Percentiles rank a stretch among this genome's conserved stretches.
Evolutionary conservation across 1,140 invertebrate species (phyloP).

Genomic region (Notospermus geniculatus): DNA sequence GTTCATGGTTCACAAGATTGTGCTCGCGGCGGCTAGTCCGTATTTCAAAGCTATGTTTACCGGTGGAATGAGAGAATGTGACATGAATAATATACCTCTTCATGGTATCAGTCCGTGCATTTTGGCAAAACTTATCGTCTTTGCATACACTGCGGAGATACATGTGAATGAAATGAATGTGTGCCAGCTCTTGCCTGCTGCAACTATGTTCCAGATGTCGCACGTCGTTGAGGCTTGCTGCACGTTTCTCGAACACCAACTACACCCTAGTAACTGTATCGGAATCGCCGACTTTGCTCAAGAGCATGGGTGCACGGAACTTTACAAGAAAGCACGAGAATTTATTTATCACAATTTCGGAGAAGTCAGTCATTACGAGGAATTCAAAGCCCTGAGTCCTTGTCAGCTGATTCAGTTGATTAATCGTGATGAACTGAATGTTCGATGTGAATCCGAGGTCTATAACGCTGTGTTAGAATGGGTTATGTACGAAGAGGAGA

Average conservation of each 20-base stretch:
- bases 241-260: constrained; percentile 82
- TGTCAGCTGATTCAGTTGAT: constrained; percentile 78
- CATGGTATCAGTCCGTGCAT: constrained; percentile 84
- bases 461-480: constrained; percentile 89
- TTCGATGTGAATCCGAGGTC: constrained; percentile 82
- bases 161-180: constrained; percentile 86
- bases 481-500: constrained; percentile 83
- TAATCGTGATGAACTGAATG: constrained; percentile 83
- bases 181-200: constrained; percentile 83
- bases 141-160: constrained; percentile 88
- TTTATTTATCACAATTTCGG: constrained; percentile 89
- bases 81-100: constrained; percentile 79
- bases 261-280: constrained; percentile 90
- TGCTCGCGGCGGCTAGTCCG: constrained; percentile 51
- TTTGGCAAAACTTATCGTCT: constrained; percentile 78
- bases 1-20: constrained; percentile 50
- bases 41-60: constrained; percentile 94
- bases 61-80: constrained; percentile 84
- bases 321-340: constrained; percentile 80
- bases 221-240: constrained; percentile 90
- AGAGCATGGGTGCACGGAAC: constrained; percentile 80
- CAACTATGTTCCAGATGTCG: constrained; percentile 89
- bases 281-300: constrained; percentile 89
- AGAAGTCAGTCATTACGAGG: constrained; percentile 85
- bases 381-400: constrained; percentile 78